Evolutionary conservation across 2,113 vertebrate species (phyloP), one percentile per base, ranked within the genome.

Genomic region (Brevimyrus niger): DNA sequence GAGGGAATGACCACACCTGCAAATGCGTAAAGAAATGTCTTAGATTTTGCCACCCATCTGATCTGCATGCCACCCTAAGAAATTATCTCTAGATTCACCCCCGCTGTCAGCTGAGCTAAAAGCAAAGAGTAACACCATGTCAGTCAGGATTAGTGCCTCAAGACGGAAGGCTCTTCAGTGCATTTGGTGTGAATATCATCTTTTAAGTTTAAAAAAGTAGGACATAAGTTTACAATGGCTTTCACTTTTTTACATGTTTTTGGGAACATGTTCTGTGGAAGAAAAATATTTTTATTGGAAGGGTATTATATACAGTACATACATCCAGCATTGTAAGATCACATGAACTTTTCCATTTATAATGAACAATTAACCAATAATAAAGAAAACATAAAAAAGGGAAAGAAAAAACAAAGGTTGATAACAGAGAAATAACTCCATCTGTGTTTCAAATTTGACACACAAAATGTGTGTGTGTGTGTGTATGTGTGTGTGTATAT

Each of bases 331-430:
- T 51, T 51, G 50, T 51, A 51, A 51, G 3, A 4, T 51, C 50
- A 51, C 50, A 51, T 51, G 17, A 51, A 15, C 50, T 51, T 0
- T 51, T 51, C 50, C 13, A 50, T 51, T 51, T 51, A 51, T 17
- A 51, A 17, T 51, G 4, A 3, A 51, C 50, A 51, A 50, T 50
- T 50, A 15, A 50, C 48, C 48, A 48, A 48, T 11, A 48, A 48
- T 48, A 48, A 48, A 48, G 11, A 13, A 48, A 11, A 48, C 8
- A 48, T 48, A 48, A 48, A 48, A 48, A 48, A 95, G 46, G 46
- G 46, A 47, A 47, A 47, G 46, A 47, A 47, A 47, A 47, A 47
- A 8, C 46, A 47, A 47, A 9, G 46, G 1, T 9, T 47, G 46
- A 47, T 47, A 47, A 47, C 46, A 46, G 46, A 47, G 46, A 47